phyloP scores from a whole-genome alignment of 1,140 invertebrate genomes.

The Charaxes varanes region DNA sequence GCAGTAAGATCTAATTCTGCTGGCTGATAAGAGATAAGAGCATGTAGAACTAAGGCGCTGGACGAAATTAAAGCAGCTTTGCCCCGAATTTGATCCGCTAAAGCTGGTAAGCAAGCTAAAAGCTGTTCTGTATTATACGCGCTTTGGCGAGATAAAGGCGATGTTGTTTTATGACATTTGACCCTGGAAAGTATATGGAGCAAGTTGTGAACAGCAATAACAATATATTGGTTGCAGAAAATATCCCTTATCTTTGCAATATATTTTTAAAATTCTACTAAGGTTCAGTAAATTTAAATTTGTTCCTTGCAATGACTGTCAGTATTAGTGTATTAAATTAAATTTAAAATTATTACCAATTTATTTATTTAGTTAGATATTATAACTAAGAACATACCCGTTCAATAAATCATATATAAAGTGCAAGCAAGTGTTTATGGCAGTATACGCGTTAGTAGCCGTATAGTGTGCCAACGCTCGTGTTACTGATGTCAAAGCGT shows the following conservation, averaged over 20 bases:
- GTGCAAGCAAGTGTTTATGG: constrained; percentile 45
- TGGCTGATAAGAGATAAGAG: constrained; percentile 54
- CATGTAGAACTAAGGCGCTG: constrained; percentile 49
- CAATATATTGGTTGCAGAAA: no score
- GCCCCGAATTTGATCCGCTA: constrained; percentile 22
- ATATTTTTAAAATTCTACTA: no score
- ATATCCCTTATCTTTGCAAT: no score
- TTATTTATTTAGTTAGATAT: no score
- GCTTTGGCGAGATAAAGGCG: constrained; percentile 53
- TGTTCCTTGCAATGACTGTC: no score
- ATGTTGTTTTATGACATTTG: constrained; percentile 29
- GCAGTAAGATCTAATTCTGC: constrained; percentile 29
- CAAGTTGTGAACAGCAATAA: no score
- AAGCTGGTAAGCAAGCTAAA: constrained; percentile 35
- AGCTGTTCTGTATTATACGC: constrained; percentile 56
- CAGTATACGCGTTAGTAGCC: constrained; percentile 25
- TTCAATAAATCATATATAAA: constrained; percentile 54
- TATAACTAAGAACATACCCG: constrained; percentile 50
- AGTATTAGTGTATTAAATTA: no score
- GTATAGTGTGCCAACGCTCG: constrained; percentile 43
- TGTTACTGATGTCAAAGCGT: constrained; percentile 41
- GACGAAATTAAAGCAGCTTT: constrained; percentile 37
- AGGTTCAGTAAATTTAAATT: no score
- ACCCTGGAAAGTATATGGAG: constrained; percentile 30
- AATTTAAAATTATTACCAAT: no score